A percentile compares a stretch with the other conserved stretches of the same genome.
phyloP scores from a whole-genome alignment of 2,888 invertebrate species.

The Heliconius aoede region DNA sequence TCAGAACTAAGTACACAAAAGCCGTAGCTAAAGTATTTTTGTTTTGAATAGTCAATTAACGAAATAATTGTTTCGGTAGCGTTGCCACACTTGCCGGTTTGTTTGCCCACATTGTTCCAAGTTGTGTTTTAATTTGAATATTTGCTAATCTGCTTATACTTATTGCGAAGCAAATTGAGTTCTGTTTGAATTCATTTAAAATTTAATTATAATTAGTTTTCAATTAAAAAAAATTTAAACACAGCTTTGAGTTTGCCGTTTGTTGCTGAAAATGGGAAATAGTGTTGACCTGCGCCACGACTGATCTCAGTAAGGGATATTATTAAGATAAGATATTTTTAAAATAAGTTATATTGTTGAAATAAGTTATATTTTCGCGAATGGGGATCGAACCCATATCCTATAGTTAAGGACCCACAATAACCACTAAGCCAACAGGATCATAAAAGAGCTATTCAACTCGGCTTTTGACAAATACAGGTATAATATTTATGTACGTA shows the following conservation, averaged over 20 bases:
- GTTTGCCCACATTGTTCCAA: conserved; percentile 24
- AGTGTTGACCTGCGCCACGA: too few species aligned
- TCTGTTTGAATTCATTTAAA: neutral
- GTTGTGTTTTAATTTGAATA: conserved; percentile 26
- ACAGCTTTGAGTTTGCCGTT: too few species aligned
- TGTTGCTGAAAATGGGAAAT: too few species aligned
- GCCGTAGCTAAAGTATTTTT: conserved; percentile 16
- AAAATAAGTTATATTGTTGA: too few species aligned
- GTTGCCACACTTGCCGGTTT: conserved; percentile 23
- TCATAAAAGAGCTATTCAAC: neutral
- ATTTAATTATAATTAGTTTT: too few species aligned
- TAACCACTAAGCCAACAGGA: neutral
- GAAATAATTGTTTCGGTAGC: conserved; percentile 22
- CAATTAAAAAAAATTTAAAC: too few species aligned
- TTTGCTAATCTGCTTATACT: conserved; percentile 27
- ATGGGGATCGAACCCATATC: neutral
- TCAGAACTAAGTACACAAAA: conserved; percentile 10
- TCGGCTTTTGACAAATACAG: conserved; percentile 24
- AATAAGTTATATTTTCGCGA: neutral
- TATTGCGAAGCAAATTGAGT: conserved; percentile 19
- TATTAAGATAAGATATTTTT: too few species aligned
- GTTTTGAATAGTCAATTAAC: conserved; percentile 29
- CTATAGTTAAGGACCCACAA: neutral
- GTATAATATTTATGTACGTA: conserved; percentile 23
- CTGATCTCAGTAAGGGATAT: too few species aligned